These are phyloP conservation scores for Erebia ligea DNA, from an alignment of 2,888 invertebrate species.

Conservation along the genomic window DNA sequence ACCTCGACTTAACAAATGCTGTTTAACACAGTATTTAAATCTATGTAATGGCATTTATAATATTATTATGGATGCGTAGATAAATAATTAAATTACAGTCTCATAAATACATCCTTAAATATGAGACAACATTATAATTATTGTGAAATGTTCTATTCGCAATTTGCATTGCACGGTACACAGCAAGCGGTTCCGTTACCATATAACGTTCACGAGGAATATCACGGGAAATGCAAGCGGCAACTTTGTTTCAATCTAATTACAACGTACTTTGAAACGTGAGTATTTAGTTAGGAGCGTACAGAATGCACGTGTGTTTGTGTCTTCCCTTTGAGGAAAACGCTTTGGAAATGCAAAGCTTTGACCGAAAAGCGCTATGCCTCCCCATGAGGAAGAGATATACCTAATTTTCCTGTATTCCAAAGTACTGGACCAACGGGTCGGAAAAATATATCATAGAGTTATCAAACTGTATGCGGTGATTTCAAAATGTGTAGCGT, in stretches of 20 bases:
- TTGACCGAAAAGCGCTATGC: neutral
- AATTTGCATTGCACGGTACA: neutral
- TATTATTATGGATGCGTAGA: too few species aligned
- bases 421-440: neutral
- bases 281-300: neutral
- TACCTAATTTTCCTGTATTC: neutral
- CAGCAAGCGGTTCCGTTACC: neutral
- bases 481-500: too few species aligned
- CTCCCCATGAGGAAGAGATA: neutral
- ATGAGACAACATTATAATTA: neutral
- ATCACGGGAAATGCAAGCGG: neutral
- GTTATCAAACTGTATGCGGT: too few species aligned
- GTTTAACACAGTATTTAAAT: too few species aligned
- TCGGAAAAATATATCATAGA: neutral
- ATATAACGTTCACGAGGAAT: neutral
- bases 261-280: constrained; percentile 11
- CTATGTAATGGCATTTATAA: too few species aligned
- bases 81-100: too few species aligned
- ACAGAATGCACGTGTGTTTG: neutral
- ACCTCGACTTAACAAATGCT: too few species aligned
- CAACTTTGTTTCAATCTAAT: constrained; percentile 12
- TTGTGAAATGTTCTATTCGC: neutral
- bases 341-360: constrained; percentile 21
- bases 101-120: neutral
- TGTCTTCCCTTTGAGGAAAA: constrained; percentile 5